Evolutionary conservation across 2,113 vertebrate genomes (phyloP).

Genomic region (Mormoops blainvillei): DNA sequence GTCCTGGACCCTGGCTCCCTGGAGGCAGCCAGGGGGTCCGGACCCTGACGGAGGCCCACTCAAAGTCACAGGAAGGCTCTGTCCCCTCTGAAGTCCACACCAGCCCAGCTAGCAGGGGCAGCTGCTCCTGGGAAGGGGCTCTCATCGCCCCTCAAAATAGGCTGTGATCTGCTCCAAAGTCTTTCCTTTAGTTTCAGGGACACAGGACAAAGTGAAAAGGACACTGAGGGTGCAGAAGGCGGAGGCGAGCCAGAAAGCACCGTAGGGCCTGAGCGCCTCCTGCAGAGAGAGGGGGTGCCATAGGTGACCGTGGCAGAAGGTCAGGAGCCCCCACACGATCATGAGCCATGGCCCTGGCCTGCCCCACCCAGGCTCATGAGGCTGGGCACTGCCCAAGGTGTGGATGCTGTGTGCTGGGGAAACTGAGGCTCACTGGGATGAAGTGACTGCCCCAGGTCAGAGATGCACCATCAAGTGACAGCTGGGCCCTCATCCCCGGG

Average conservation of each 20-base stretch:
- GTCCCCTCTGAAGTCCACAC: neutral
- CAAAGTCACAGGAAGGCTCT: neutral
- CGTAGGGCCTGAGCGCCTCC: conserved; percentile 83
- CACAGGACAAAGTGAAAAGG: conserved; percentile 84
- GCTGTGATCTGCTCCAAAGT: conserved; percentile 92
- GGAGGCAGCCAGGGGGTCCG: neutral
- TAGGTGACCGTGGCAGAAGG: accelerated
- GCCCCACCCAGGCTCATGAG: neutral
- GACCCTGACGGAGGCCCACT: neutral
- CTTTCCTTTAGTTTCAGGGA: conserved; percentile 94
- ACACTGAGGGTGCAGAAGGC: conserved; percentile 83
- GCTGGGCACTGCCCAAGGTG: neutral
- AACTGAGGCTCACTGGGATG: neutral
- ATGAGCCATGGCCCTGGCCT: neutral
- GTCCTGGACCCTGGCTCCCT: neutral
- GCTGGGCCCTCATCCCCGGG: neutral
- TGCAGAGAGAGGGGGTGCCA: conserved; percentile 52
- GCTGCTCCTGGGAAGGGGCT: neutral
- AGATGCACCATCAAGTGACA: neutral
- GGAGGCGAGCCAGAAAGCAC: conserved; percentile 93
- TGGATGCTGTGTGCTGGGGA: neutral
- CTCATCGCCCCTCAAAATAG: conserved; percentile 80
- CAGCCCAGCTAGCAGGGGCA: neutral
- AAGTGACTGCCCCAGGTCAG: neutral
- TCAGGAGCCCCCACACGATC: neutral